Percentiles rank a stretch among this genome's conserved stretches.
Evolutionary conservation across 2,888 invertebrate species (phyloP).

Genomic region (Standfussiana lucernea): DNA sequence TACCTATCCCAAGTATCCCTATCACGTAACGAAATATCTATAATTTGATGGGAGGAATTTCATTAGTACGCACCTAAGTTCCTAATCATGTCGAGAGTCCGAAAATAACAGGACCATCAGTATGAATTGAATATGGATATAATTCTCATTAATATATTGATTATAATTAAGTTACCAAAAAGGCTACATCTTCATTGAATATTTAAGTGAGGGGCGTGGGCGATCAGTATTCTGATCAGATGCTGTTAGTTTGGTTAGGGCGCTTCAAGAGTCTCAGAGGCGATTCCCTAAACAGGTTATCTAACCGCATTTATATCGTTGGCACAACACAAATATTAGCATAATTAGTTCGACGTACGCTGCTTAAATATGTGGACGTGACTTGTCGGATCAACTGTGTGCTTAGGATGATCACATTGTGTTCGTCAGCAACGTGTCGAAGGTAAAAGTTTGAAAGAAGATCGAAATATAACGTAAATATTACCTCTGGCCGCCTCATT

Average conservation of each 20-base stretch:
- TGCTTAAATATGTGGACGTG: slow-evolving; percentile 77
- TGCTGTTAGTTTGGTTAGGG: slow-evolving; percentile 85
- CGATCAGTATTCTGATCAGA: slow-evolving; percentile 86
- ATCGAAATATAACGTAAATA: slow-evolving; percentile 1
- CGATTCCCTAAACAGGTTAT: slow-evolving; percentile 88
- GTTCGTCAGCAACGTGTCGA: slow-evolving; percentile 24
- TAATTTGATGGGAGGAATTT: slow-evolving; percentile 70
- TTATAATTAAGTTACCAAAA: slow-evolving; percentile 78
- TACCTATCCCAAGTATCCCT: slow-evolving; percentile 68
- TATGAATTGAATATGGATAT: slow-evolving; percentile 65
- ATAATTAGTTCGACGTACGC: slow-evolving; percentile 84
- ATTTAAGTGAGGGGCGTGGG: slow-evolving; percentile 75
- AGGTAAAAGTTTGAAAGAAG: slow-evolving; percentile 18
- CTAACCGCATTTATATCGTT: slow-evolving; percentile 87
- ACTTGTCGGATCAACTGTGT: slow-evolving; percentile 70
- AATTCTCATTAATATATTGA: slow-evolving; percentile 75
- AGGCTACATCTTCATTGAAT: slow-evolving; percentile 82
- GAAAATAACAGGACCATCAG: slow-evolving; percentile 62
- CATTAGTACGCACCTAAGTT: slow-evolving; percentile 68
- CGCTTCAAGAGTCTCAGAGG: slow-evolving; percentile 82
- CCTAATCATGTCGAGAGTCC: slow-evolving; percentile 62
- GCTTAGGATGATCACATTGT: slow-evolving; percentile 33
- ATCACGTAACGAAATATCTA: slow-evolving; percentile 71
- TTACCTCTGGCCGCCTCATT: slow-evolving; percentile 10
- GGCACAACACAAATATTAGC: slow-evolving; percentile 85